Conservation (phyloP, 2,888 invertebrate species). For the Lasioglossum vierecki region DNA sequence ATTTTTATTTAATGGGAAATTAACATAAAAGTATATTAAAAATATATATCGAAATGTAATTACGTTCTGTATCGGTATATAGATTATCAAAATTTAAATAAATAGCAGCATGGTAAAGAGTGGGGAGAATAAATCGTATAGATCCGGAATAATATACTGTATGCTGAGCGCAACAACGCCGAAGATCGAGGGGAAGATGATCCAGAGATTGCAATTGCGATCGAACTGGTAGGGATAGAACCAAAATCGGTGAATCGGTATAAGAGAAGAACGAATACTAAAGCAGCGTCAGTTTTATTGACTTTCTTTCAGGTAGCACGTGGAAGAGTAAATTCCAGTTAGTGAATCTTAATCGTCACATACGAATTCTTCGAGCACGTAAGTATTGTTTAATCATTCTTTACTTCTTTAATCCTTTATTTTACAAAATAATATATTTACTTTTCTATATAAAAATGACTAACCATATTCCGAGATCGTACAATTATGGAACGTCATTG, state of each 20-base stretch:
- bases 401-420: neutral
- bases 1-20: neutral
- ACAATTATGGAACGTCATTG: neutral
- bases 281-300: conserved; percentile 83
- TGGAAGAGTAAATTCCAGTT: conserved; percentile 59
- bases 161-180: neutral
- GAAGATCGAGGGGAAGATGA: conserved; percentile 29
- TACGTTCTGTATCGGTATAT: neutral
- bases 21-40: too few species aligned
- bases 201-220: conserved; percentile 31
- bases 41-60: too few species aligned
- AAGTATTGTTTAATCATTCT: conserved; percentile 10
- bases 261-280: conserved; percentile 83
- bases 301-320: conserved; percentile 81
- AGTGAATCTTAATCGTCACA: conserved; percentile 49
- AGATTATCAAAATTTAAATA: neutral
- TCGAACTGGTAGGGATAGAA: conserved; percentile 55
- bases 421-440: neutral
- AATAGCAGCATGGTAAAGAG: too few species aligned
- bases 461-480: neutral
- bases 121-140: too few species aligned
- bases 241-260: conserved; percentile 72
- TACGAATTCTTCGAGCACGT: conserved; percentile 51
- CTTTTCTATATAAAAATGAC: neutral
- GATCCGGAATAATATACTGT: neutral